Conservation (phyloP, 2,797 vertebrate species). For the Petrocephalus schoutedeni region DNA sequence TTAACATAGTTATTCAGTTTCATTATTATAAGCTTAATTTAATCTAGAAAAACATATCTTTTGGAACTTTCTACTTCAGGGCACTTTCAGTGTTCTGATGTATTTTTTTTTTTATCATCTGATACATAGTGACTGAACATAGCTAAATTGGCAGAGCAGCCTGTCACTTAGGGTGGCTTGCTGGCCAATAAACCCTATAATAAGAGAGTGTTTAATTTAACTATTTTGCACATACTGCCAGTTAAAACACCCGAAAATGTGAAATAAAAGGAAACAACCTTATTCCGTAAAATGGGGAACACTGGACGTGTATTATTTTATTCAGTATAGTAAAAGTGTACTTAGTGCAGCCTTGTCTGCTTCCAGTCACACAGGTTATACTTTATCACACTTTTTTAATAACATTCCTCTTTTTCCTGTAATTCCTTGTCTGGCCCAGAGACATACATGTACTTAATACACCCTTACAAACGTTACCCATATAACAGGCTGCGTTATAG, state of each 20-base stretch:
- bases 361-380: not conserved
- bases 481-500: not conserved
- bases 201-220: not conserved
- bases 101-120: too few species aligned
- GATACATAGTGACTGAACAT: too few species aligned
- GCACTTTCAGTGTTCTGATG: too few species aligned
- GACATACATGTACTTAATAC: constrained; percentile 13
- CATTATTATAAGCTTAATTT: too few species aligned
- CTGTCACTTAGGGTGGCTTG: too few species aligned
- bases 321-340: not conserved
- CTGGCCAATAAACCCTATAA: too few species aligned
- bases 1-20: not conserved
- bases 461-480: constrained; percentile 20
- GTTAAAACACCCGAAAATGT: not conserved
- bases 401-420: not conserved
- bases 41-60: too few species aligned
- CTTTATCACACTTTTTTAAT: constrained; percentile 8
- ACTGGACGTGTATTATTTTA: not conserved
- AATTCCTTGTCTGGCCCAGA: not conserved
- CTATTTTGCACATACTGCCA: not conserved
- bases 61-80: too few species aligned
- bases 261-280: not conserved
- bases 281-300: not conserved
- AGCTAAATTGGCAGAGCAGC: too few species aligned
- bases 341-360: not conserved